These are phyloP conservation scores for Syrmaticus mikado DNA, from an alignment of 2,113 vertebrate species.

Conservation along the genomic window DNA sequence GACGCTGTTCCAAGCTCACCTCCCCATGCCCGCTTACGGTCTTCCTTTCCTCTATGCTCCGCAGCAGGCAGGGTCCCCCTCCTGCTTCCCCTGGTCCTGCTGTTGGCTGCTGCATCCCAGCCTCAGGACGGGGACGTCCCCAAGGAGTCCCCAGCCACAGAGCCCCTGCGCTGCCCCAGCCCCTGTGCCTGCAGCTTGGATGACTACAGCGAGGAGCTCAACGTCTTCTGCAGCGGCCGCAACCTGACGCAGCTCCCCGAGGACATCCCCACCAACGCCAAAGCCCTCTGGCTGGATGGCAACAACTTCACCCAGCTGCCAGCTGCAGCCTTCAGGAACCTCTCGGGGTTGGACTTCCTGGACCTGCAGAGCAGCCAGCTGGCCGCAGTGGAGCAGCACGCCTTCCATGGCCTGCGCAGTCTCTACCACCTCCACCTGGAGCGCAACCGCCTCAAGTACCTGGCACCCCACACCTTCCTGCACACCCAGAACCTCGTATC, in stretches of 20 bases:
- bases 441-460: slow-evolving; percentile 83
- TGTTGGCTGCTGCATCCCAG: not conserved
- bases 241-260: slow-evolving; percentile 84
- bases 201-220: slow-evolving; percentile 86
- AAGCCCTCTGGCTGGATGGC: slow-evolving; percentile 90
- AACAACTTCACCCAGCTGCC: slow-evolving; percentile 88
- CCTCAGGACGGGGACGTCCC: not conserved
- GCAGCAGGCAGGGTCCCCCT: slow-evolving; percentile 16
- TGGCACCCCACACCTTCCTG: slow-evolving; percentile 83
- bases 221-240: slow-evolving; percentile 89
- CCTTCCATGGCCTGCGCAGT: slow-evolving; percentile 83
- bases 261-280: slow-evolving; percentile 79
- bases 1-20: not conserved
- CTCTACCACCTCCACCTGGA: slow-evolving; percentile 91
- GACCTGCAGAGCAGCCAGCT: slow-evolving; percentile 90
- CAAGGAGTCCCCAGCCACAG: slow-evolving; percentile 23
- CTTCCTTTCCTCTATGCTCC: not conserved
- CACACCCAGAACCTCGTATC: slow-evolving; percentile 88
- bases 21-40: rapidly evolving
- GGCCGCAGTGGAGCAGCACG: slow-evolving; percentile 82
- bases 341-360: slow-evolving; percentile 87
- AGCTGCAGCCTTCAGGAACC: slow-evolving; percentile 81
- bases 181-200: slow-evolving; percentile 86
- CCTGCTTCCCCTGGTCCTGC: slow-evolving; percentile 55
- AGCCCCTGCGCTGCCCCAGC: slow-evolving; percentile 81